Evolutionary conservation across 2,797 vertebrate genomes (phyloP).

Genomic region (Dendrocincla fuliginosa): DNA sequence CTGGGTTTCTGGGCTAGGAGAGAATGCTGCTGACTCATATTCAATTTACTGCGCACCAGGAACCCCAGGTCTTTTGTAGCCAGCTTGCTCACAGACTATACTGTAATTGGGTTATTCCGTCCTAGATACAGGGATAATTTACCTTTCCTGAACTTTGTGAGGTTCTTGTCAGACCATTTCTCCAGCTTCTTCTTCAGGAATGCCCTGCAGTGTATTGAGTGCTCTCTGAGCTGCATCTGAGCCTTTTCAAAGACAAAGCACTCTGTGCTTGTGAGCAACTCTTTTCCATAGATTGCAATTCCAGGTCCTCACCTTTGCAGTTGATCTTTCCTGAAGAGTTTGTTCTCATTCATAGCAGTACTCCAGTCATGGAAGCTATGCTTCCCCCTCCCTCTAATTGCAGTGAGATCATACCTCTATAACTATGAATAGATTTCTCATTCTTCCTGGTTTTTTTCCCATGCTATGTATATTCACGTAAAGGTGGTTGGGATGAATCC

Average conservation of each 20-base stretch:
- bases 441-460: background rate
- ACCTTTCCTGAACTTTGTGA: background rate
- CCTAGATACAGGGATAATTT: background rate
- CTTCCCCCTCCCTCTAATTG: background rate
- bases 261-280: background rate
- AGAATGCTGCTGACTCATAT: background rate
- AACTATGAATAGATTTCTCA: background rate
- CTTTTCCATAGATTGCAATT: background rate
- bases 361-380: background rate
- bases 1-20: background rate
- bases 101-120: background rate
- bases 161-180: background rate
- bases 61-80: background rate
- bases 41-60: background rate
- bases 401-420: background rate
- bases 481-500: background rate
- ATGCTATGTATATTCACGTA: rapidly evolving
- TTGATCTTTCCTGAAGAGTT: background rate
- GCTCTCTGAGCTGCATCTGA: background rate
- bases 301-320: background rate
- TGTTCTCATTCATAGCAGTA: rapidly evolving
- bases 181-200: background rate
- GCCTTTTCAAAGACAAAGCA: background rate
- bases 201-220: background rate
- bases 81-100: background rate